Percentiles rank a stretch among this genome's conserved stretches.
Evolutionary conservation across 64 coral and sea anemone genomes (phyloP).

Genomic region (Montipora sp.): DNA sequence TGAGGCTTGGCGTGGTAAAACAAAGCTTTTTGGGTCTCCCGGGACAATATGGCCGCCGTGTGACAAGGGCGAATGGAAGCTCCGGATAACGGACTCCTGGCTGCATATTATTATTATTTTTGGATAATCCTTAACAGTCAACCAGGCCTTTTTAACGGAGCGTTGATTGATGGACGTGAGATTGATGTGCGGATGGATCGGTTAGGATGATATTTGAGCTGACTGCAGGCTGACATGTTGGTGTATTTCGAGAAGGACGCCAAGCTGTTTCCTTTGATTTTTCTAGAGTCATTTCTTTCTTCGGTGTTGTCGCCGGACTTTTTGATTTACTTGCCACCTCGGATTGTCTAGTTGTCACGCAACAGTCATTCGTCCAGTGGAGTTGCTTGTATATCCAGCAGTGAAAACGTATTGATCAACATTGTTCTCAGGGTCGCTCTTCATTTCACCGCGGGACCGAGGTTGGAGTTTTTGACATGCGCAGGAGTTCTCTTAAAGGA

Average conservation of each 20-base stretch:
- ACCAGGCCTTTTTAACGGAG: conserved; percentile 84
- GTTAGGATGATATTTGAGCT: conserved; percentile 67
- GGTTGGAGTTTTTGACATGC: too few species aligned
- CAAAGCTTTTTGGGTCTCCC: too few species aligned
- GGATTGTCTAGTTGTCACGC: neutral
- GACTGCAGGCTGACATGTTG: neutral
- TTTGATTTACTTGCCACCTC: neutral
- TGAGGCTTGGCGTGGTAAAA: too few species aligned
- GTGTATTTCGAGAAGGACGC: neutral
- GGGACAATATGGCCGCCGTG: too few species aligned
- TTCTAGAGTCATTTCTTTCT: neutral
- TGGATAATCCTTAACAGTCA: conserved; percentile 65
- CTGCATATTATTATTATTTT: too few species aligned
- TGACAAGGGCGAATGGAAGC: too few species aligned
- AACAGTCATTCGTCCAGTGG: neutral
- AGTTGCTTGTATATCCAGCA: neutral
- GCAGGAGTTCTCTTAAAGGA: neutral
- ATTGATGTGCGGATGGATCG: conserved; percentile 96
- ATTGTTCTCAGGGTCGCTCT: too few species aligned
- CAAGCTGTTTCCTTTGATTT: neutral
- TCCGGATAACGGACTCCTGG: too few species aligned
- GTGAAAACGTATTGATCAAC: neutral
- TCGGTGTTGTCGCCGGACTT: neutral
- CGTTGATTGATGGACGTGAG: conserved; percentile 86
- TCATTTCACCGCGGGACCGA: too few species aligned